Conservation (phyloP, 2,888 invertebrate genomes). For the Drosophila demipolita region DNA sequence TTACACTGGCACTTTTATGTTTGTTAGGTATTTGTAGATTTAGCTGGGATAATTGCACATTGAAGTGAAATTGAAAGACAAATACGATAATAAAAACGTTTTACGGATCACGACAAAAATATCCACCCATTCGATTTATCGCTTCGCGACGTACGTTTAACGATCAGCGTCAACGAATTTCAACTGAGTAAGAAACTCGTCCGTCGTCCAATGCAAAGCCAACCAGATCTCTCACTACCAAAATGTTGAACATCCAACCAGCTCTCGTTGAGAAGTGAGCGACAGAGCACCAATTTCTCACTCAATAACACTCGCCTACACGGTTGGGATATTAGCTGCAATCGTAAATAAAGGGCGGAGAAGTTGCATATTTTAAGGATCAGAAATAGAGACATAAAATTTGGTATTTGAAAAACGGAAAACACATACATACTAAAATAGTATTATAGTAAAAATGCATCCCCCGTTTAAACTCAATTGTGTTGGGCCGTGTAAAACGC, state of each 20-base stretch:
- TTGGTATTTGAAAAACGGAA: not conserved
- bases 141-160: constrained; percentile 33
- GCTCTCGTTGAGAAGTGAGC: constrained; percentile 6
- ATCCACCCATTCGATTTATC: constrained; percentile 25
- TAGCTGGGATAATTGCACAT: constrained; percentile 65
- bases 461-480: not conserved
- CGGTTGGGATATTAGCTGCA: not conserved
- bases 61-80: constrained; percentile 62
- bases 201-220: constrained; percentile 16
- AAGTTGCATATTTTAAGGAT: not conserved
- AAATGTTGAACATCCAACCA: constrained; percentile 26
- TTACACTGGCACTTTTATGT: constrained; percentile 28
- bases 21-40: constrained; percentile 32
- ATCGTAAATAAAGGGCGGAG: not conserved
- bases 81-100: constrained; percentile 27
- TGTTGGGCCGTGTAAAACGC: constrained; percentile 24
- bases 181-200: constrained; percentile 48
- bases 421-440: not conserved
- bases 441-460: not conserved
- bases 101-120: constrained; percentile 38
- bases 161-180: constrained; percentile 59
- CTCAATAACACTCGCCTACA: constrained; percentile 59
- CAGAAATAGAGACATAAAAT: not conserved
- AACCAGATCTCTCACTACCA: constrained; percentile 34
- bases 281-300: constrained; percentile 25